Evolutionary conservation across 2,113 vertebrate species (phyloP).

Genomic region (Gallinago paraguaiae): DNA sequence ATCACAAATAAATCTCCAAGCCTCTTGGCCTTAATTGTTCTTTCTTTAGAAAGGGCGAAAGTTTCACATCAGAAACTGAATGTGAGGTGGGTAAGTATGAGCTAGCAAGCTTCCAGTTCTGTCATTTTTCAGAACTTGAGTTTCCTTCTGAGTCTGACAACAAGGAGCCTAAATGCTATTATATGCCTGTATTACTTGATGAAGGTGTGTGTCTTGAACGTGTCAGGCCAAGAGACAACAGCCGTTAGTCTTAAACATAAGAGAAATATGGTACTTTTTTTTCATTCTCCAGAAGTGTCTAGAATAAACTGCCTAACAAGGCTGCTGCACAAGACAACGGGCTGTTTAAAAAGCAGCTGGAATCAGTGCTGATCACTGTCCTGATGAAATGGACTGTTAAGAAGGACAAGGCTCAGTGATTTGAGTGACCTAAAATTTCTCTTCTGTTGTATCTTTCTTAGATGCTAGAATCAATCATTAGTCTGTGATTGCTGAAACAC

Average conservation of each 20-base stretch:
- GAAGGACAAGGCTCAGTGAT: neutral
- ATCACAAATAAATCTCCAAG: neutral
- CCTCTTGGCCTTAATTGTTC: neutral
- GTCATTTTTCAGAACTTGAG: neutral
- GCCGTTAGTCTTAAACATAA: neutral
- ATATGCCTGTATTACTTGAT: neutral
- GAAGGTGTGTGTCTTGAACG: neutral
- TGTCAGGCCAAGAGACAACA: neutral
- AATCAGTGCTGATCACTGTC: neutral
- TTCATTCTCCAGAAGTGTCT: neutral
- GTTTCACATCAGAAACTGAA: neutral
- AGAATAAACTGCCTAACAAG: neutral
- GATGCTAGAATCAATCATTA: neutral
- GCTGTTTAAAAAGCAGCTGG: neutral
- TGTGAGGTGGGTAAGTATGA: neutral
- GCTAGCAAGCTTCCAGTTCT: neutral
- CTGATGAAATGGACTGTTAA: neutral
- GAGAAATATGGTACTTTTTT: neutral
- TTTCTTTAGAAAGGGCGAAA: neutral
- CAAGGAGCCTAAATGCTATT: neutral
- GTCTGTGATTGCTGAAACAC: neutral
- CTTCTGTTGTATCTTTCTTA: neutral
- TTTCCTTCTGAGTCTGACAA: neutral
- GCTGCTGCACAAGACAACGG: neutral
- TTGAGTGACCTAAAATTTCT: neutral